Evolutionary conservation across 92 coral and sea anemone genomes (phyloP), one percentile per base, ranked within the genome.

Genomic region (Porites evermanni): DNA sequence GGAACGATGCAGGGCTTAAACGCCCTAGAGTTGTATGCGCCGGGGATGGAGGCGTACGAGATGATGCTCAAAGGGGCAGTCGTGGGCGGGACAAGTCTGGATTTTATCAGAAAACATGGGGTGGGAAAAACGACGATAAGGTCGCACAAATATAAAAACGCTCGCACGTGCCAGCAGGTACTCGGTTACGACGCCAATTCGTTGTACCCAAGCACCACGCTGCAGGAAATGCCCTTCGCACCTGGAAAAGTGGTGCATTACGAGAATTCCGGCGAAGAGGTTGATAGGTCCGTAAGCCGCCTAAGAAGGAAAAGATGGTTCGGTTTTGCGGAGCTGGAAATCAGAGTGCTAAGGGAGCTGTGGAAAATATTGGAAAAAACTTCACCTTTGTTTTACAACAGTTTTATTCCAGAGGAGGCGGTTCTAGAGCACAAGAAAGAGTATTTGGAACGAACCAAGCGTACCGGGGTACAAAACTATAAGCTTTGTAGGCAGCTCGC

Each of bases 291-390:
- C 0, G 13, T 54, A 8, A 8, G 11, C 10, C 10, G 13, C 67
- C 6, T 12, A 18, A 7, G 4, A 4, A 17, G 21, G 8, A 5
- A 6, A 2, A 8, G 2, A 7, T 72, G 87, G 80, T 83, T 83
- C 56, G 81, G 87, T 38, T 72, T 70, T 32, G 87, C 79, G 6
- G 70, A 83, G 72, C 58, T 84, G 19, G 79, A 84, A 50, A 58
- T 75, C 11, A 74, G 47, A 65, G 80, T 61, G 14, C 53, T 81
- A 1, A 14, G 17, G 38, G 24, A 74, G 29, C 71, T 74, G 56
- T 53, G 60, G 70, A 47, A 64, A 16, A 76, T 21, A 67, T 24
- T 81, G n/a, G 85, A 68, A 14, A 68, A 81, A 64, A 12, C 53
- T 13, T 64, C 12, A 14, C 88, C 88, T 4, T 61, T 84, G 52